A percentile compares a stretch with the other conserved stretches of the same genome.
These are phyloP conservation scores for Torymus aiolomorphi DNA, from an alignment of 2,888 invertebrate genomes.

Conservation along the genomic window DNA sequence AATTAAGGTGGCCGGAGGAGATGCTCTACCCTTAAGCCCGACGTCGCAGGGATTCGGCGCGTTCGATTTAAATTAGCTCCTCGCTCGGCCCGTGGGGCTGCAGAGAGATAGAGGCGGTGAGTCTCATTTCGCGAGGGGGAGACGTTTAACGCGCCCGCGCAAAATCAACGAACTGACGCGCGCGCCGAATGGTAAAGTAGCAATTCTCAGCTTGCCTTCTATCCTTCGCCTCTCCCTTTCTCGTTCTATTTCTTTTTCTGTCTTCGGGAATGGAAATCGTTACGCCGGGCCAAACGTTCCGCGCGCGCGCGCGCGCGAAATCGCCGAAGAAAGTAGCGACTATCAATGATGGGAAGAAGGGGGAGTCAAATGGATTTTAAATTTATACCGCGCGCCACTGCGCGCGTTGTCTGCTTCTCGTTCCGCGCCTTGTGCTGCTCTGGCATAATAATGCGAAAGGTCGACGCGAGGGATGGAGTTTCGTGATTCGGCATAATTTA, in stretches of 20 bases:
- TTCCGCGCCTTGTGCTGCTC: not conserved
- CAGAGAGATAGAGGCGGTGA: slow-evolving; percentile 20
- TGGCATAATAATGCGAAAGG: not conserved
- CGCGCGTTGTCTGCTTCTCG: not conserved
- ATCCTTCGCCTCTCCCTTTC: no score
- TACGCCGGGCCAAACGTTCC: not conserved
- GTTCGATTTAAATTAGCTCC: slow-evolving; percentile 52
- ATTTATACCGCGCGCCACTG: not conserved
- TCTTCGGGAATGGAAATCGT: slow-evolving; percentile 21
- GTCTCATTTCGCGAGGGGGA: slow-evolving; percentile 29
- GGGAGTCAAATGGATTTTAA: slow-evolving; percentile 9
- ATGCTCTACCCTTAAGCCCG: slow-evolving; percentile 1
- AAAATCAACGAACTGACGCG: slow-evolving; percentile 32
- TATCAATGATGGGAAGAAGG: not conserved
- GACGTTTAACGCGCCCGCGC: not conserved
- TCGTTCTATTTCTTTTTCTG: no score
- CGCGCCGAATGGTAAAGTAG: slow-evolving; percentile 15
- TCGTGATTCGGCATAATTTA: slow-evolving; percentile 19
- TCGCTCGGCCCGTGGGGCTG: not conserved
- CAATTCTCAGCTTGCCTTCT: slow-evolving; percentile 16
- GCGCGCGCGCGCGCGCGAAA: not conserved
- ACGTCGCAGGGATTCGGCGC: slow-evolving; percentile 10
- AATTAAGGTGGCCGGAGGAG: slow-evolving; percentile 29
- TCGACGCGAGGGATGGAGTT: not conserved
- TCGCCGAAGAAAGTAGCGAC: slow-evolving; percentile 4